Evolutionary conservation across 2,797 vertebrate species (phyloP), one percentile per base, ranked within the genome.

Genomic region (Diglossa cyanea): DNA sequence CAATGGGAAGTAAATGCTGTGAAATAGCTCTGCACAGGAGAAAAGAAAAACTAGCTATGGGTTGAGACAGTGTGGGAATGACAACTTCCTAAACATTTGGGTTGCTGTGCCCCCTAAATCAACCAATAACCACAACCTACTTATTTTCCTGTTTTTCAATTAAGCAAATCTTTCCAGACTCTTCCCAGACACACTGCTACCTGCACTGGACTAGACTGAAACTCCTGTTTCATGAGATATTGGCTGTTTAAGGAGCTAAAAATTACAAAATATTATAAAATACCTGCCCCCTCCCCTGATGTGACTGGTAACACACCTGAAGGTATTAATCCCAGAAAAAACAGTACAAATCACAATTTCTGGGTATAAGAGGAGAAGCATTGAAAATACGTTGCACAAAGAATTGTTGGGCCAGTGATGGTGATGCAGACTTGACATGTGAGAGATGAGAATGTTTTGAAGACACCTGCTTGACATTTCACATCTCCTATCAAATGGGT

Each of bases 51-150:
- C 30, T 57, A 17, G 33, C 13, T 31, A 7, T 0, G 2, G 17
- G 11, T 7, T 54, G 13, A 66, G 28, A 47, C 33, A 54, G 17
- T 7, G 14, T n/a, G 20, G 37, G 25, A 77, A 55, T 11, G 13
- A 42, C 0, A 0, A 80, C 4, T 37, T 33, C 7, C 9, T 23
- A 65, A 8, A 45, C 7, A 65, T 7, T 14, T 21, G 18, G 21
- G 44, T 12, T 50, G 5, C 11, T 51, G 39, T 30, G 24, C 10
- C 15, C 51, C 9, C 2, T 20, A 55, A 78, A 44, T 9, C 31
- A 78, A 65, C 11, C 51, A 85, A 12, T 35, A 15, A 24, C 5
- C 33, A 51, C 20, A 78, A 51, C 13, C 18, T 7, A 40, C 2
- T 39, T 40, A 28, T 26, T 51, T 44, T 72, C 35, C 42, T 28